Evolutionary conservation across 2,797 vertebrate species (phyloP), one percentile per base, ranked within the genome.

Genomic region (Bucorvus abyssinicus): DNA sequence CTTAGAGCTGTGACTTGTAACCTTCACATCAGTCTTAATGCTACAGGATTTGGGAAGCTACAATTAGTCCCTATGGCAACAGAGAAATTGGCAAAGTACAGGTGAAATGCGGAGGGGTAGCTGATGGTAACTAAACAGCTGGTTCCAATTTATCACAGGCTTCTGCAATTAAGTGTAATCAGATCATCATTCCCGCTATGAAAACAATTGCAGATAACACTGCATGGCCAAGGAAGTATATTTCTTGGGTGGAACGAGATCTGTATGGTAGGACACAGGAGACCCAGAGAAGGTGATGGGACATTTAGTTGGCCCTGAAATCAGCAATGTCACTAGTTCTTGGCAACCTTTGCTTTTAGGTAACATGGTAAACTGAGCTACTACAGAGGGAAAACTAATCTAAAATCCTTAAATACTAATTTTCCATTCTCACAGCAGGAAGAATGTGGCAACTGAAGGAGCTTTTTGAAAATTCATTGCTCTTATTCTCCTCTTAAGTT

Each of bases 1-100:
- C 49, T 69, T 44, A 53, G 26, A 78, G 55, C 45, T 68, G n/a
- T 53, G 56, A 82, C 49, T 59, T 64, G 29, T 70, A 78, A 91
- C 64, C 52, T 84, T 45, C 23, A 68, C 8, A 27, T 18, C 38
- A 63, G 21, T 8, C 26, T 70, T 47, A 26, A 19, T 56, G 32
- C 65, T 87, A 57, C 14, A 40, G 38, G 30, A 45, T 68, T 76
- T 92, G 32, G 71, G 45, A 89, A 89, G 17, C 3, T 79, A 81
- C 49, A 86, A 89, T 84, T 85, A 93, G 42, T 94, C 87, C 94
- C 93, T 90, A 77, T 83, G 50, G 87, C 87, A 96, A 96, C 92
- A 83, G 65, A 76, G 81, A 87, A 80, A 85, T 68, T 56, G 70
- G 65, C 49, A 65, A 88, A 79, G 40, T 44, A 83, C 83, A 82